Evolutionary conservation across 2,113 vertebrate genomes (phyloP).

Genomic region (Lota lota): DNA sequence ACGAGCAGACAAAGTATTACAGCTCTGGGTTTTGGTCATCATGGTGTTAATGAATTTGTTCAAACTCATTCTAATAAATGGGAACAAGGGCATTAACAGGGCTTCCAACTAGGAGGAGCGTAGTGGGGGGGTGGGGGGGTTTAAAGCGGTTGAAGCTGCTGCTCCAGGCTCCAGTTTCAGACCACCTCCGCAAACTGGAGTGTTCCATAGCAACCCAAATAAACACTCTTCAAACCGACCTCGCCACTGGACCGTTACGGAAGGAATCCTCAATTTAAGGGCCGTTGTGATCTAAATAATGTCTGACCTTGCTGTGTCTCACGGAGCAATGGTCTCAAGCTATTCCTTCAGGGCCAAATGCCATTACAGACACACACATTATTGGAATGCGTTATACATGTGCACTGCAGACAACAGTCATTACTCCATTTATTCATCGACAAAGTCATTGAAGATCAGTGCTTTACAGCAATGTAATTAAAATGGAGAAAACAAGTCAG

Average conservation of each 20-base stretch:
- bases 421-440: no score
- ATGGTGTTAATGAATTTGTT: constrained; percentile 49
- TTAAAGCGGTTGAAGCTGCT: constrained; percentile 34
- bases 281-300: constrained; percentile 27
- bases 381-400: no score
- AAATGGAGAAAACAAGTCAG: no score
- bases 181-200: constrained; percentile 40
- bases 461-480: no score
- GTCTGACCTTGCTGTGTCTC: not conserved
- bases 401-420: no score
- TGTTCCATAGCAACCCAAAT: constrained; percentile 70
- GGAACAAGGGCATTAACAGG: constrained; percentile 46
- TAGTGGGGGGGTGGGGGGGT: not conserved
- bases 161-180: constrained; percentile 52
- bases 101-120: not conserved
- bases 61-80: constrained; percentile 31
- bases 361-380: no score
- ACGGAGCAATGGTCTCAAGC: constrained; percentile 9
- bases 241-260: constrained; percentile 29
- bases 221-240: constrained; percentile 56
- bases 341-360: not conserved
- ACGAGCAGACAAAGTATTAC: constrained; percentile 21
- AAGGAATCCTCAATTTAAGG: constrained; percentile 27
- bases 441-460: no score
- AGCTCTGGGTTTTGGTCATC: constrained; percentile 43